phyloP scores from a whole-genome alignment of 35 echinoderm and acorn worm genomes.

The Heliocidaris erythrogramma region DNA sequence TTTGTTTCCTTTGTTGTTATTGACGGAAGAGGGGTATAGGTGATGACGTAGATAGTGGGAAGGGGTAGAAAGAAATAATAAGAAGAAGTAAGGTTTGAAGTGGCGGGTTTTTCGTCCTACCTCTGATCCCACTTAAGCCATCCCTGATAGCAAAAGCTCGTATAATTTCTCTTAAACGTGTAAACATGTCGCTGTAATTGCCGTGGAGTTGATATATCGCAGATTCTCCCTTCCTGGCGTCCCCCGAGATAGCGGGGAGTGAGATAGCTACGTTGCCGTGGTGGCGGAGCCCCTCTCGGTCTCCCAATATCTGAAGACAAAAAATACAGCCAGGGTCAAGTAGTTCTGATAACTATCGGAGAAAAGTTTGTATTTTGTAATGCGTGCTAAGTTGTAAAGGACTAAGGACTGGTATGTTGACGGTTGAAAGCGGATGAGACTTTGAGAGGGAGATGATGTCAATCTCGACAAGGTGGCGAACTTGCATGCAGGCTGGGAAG shows the following conservation, averaged over 20 bases:
- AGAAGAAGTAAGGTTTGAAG: background rate
- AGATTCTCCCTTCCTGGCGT: background rate
- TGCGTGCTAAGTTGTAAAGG: background rate
- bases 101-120: background rate
- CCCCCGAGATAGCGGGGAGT: background rate
- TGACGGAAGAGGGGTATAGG: too few species aligned
- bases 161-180: constrained; percentile 35
- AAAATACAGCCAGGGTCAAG: background rate
- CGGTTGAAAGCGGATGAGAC: background rate
- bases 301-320: too few species aligned
- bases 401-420: background rate
- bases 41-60: background rate
- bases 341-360: background rate
- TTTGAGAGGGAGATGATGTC: background rate
- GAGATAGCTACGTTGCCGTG: background rate
- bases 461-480: background rate
- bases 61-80: background rate
- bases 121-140: constrained; percentile 34
- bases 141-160: constrained; percentile 12
- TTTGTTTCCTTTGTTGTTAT: too few species aligned
- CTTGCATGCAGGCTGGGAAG: background rate
- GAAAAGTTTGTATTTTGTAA: background rate
- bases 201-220: constrained; percentile 30
- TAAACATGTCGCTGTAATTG: constrained; percentile 32
- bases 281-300: background rate